Evolutionary conservation across 2,888 invertebrate species (phyloP).

Genomic region (Philonicus albiceps): DNA sequence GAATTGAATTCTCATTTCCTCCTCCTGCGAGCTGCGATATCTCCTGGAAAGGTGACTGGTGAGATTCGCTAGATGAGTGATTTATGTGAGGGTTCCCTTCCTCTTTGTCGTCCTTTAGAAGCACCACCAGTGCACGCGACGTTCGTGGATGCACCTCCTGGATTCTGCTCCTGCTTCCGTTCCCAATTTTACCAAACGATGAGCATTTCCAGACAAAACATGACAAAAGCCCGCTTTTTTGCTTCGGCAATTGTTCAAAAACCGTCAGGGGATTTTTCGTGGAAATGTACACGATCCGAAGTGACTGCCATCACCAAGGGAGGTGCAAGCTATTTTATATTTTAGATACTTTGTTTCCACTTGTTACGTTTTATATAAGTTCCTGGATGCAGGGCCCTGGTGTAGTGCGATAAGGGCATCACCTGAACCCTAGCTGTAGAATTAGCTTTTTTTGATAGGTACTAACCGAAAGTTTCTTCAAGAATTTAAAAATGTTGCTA

Average conservation of each 20-base stretch:
- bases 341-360: background rate
- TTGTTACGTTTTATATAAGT: background rate
- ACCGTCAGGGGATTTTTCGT: background rate
- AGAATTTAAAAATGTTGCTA: background rate
- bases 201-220: background rate
- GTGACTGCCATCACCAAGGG: background rate
- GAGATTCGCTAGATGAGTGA: slow-evolving; percentile 13
- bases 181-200: background rate
- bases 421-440: background rate
- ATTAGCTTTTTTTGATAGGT: background rate
- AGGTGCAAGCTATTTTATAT: background rate
- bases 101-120: background rate
- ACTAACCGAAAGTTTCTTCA: background rate
- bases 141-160: background rate
- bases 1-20: slow-evolving; percentile 39
- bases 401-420: background rate
- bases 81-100: background rate
- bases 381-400: background rate
- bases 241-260: background rate
- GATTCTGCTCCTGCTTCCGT: background rate
- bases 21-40: background rate
- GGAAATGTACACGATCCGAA: background rate
- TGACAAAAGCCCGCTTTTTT: background rate
- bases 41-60: background rate
- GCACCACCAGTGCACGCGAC: background rate